Evolutionary conservation across 1,140 invertebrate genomes (phyloP).

Genomic region (Drosophila eugracilis): DNA sequence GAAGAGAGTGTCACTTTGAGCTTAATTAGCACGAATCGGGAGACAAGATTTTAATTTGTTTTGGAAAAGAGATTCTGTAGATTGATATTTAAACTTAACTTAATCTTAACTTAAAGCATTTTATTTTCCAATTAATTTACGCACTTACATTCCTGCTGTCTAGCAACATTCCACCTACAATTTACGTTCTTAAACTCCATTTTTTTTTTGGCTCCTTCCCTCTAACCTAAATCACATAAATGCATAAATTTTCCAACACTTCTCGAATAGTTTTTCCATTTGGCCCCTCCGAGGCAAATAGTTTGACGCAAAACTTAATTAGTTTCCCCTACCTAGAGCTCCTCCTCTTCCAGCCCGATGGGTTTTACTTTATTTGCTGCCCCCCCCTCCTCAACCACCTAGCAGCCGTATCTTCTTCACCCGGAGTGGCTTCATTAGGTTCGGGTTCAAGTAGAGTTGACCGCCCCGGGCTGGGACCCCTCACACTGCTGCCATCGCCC

Average conservation of each 20-base stretch:
- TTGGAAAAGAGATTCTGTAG: not conserved
- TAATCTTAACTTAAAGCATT: too few relatives aligned
- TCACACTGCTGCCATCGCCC: not conserved
- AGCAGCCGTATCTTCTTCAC: conserved; percentile 26
- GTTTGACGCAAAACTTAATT: conserved; percentile 81
- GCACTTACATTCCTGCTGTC: too few relatives aligned
- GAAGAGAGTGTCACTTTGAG: conserved; percentile 38
- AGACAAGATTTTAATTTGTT: conserved; percentile 8
- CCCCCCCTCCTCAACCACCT: not conserved
- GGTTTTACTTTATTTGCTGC: conserved; percentile 37
- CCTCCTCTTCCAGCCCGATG: conserved; percentile 22
- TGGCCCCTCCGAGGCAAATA: conserved; percentile 51
- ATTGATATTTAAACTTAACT: not conserved
- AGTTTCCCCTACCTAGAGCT: conserved; percentile 54
- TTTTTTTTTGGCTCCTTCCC: not conserved
- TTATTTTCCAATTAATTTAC: not conserved
- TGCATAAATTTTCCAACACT: conserved; percentile 66
- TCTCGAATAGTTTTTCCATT: conserved; percentile 25
- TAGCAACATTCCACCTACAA: not conserved
- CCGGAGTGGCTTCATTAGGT: conserved; percentile 75
- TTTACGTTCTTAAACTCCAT: not conserved
- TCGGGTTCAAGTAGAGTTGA: conserved; percentile 74
- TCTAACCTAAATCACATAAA: conserved; percentile 13
- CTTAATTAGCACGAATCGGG: conserved; percentile 62
- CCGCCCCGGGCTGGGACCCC: conserved; percentile 34